Conservation (phyloP, 2,113 vertebrate genomes). For the Ascaphus truei region DNA sequence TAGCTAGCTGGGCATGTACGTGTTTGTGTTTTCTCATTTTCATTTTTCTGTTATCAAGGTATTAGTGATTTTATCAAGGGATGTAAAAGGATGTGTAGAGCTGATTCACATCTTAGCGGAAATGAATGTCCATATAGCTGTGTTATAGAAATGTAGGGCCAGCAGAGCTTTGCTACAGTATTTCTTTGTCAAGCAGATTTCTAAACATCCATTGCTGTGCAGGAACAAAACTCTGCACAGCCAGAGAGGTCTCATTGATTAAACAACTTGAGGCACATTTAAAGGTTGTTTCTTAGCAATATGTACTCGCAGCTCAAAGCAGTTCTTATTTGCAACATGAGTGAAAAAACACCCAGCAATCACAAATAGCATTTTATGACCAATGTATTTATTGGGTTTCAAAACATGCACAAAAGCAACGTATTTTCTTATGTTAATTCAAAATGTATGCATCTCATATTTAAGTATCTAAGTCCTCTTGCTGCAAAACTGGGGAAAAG, state of each 20-base stretch:
- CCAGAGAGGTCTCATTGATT: neutral
- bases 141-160: neutral
- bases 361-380: no score
- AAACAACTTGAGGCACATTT: neutral
- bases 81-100: neutral
- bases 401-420: no score
- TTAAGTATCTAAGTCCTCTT: no score
- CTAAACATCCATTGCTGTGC: neutral
- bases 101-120: neutral
- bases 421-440: no score
- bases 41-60: no score
- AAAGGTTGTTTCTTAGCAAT: neutral
- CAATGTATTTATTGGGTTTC: no score
- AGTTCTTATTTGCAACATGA: neutral
- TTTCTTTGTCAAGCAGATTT: neutral
- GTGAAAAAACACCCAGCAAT: no score
- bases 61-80: conserved; percentile 7
- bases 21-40: no score
- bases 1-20: no score
- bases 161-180: neutral
- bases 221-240: neutral
- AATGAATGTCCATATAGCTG: neutral
- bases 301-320: neutral
- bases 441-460: no score
- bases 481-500: no score